Evolutionary conservation across 2,113 vertebrate species (phyloP), one percentile per base, ranked within the genome.

Genomic region (Condylura cristata): DNA sequence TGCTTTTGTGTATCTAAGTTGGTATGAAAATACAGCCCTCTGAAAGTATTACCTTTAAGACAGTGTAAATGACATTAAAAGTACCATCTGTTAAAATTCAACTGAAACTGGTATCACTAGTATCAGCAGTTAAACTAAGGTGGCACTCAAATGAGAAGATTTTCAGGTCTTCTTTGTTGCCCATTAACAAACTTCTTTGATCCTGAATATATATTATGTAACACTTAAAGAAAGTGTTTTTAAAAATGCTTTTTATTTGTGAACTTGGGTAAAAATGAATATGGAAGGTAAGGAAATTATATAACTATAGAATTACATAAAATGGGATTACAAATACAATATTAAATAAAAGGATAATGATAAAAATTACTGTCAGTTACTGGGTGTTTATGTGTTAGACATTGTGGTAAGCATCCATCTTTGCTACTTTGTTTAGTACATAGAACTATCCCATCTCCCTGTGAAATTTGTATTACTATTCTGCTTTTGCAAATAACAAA

Each of bases 61-160:
- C 22, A 22, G 9, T 79, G 28, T 78, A 61, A 95, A 48, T 86
- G 72, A 22, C 32, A 76, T 58, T 93, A 34, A 22, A 85, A 81
- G 66, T 85, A 48, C 66, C 41, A 22, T 79, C 88, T 91, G 53
- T 79, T 84, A 85, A 86, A 86, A 74, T 92, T 82, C 18, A 92
- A 30, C 39, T 51, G 68, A 58, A 41, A 34, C 17, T 58, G 60
- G 41, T 84, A n/a, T 70, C 28, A 39, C 18, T 56, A 32, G 28
- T 58, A 39, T 2, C 65, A 63, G 51, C 53, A 26, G 48, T 75
- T 60, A 32, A 75, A 32, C 20, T 39, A 44, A 92, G 13, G 32
- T 61, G 16, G 75, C 11, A 46, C 63, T 86, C 53, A 83, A 44
- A 65, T 91, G 41, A 80, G 68, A 39, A 58, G 51, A 53, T 53